A percentile compares a stretch with the other conserved stretches of the same genome.
Evolutionary conservation across 2,888 invertebrate species (phyloP).

Genomic region (Caenorhabditis sp.): DNA sequence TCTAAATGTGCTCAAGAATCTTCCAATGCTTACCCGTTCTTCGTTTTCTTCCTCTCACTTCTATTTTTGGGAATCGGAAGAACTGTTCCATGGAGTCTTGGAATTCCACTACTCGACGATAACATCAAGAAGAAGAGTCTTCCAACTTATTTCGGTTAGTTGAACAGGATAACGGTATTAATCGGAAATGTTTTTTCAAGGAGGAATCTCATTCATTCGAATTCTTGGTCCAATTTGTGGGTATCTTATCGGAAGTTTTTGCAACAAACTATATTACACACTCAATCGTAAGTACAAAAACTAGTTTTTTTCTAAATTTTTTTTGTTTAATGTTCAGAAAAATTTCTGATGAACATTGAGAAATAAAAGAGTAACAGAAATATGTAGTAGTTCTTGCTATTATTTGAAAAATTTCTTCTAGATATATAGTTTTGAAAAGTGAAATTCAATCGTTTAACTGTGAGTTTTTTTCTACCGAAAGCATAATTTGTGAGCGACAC

Average conservation of each 20-base stretch:
- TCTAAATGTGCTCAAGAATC: constrained; percentile 55
- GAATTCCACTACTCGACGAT: constrained; percentile 70
- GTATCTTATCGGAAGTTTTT: constrained; percentile 67
- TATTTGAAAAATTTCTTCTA: too few species aligned
- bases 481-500: too few species aligned
- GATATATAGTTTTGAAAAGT: too few species aligned
- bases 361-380: too few species aligned
- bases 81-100: constrained; percentile 68
- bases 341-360: too few species aligned
- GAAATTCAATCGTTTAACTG: too few species aligned
- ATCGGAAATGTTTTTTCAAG: constrained; percentile 22
- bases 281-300: constrained; percentile 44
- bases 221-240: constrained; percentile 71
- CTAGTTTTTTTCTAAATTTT: background rate
- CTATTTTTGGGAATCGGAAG: constrained; percentile 68
- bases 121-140: constrained; percentile 69
- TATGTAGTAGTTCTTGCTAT: too few species aligned
- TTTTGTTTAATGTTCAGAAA: too few species aligned
- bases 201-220: constrained; percentile 68
- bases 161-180: background rate
- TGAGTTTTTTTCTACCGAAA: too few species aligned
- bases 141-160: constrained; percentile 69
- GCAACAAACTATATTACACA: constrained; percentile 67
- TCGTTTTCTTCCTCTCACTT: constrained; percentile 66
- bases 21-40: constrained; percentile 61